Evolutionary conservation across 2,113 vertebrate genomes (phyloP), one percentile per base, ranked within the genome.

Genomic region (Saguinus midas): DNA sequence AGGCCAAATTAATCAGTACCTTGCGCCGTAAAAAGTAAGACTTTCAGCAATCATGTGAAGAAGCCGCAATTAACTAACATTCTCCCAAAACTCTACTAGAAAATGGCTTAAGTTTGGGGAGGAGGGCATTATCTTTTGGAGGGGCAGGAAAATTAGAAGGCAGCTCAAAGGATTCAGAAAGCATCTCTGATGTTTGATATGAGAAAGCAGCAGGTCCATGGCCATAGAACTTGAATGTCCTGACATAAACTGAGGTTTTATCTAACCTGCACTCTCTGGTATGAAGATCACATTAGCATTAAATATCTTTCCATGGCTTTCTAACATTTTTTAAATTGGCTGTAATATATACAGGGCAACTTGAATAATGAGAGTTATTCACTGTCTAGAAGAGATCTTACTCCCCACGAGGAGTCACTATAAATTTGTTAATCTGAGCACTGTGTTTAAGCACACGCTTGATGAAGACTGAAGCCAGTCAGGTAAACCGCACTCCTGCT

Each of bases 41-140:
- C 20, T 27, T 20, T 70, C 4, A 20, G 20, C 43, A 4, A 4
- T 66, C 29, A 11, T 0, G 17, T 20, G 13, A 37, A 82, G 29
- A 0, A 32, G 43, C 27, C 2, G 1, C 10, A 21, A 6, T 16
- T 4, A n/a, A 8, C 32, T 72, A 32, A 75, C 20, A 17, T 1
- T 21, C 40, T 40, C 73, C 48, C 6, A 3, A 78, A 40, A 50
- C 40, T 57, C 50, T 16, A 32, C 5, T 27, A 10, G 32, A 40
- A 90, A 61, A n/a, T 5, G 50, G 20, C 16, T 37, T 7, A 79
- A 5, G 21, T 25, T 5, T 29, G 13, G 37, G 76, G 16, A 48
- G 25, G 25, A 37, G 29, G 27, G 29, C 13, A 2, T 20, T 20
- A 50, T 14, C 29, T 75, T 73, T 64, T 75, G 50, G 23, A 37